Evolutionary conservation across 2,888 invertebrate genomes (phyloP), one percentile per base, ranked within the genome.

Genomic region (Platycheirus albimanus): DNA sequence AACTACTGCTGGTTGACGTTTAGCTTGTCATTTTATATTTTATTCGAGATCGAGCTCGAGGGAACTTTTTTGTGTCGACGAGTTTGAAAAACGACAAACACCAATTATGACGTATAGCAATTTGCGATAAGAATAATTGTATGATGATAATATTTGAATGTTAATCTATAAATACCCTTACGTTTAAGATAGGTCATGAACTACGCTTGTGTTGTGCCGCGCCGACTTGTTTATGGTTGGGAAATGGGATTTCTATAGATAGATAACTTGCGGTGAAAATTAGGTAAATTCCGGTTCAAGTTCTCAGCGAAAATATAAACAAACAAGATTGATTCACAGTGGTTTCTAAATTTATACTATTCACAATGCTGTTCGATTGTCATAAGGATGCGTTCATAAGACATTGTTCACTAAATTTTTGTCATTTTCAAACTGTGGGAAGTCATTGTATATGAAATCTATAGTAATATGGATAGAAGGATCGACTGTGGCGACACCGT

Each of bases 1-100:
- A 74, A 83, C 83, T 83, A 74, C 64, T 69, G 13, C 33, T 24
- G 38, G 52, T 52, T 83, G 83, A 83, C 83, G 83, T 83, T 63
- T 74, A 30, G 17, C 69, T 33, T 78, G 83, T 70, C 78, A 78
- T 78, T 78, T 78, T 83, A 83, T 67, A 52, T 33, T 10, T n/a
- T n/a, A n/a, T n/a, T n/a, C n/a, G n/a, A n/a, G n/a, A n/a, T n/a
- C n/a, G n/a, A n/a, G n/a, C n/a, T n/a, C 11, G 20, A 15, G 8
- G 8, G 6, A 15, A 19, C 41, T 19, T 24, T 58, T 38, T 8
- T 38, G 17, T 54, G 17, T 20, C 17, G 30, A 52, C 11, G 56
- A 20, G 38, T 45, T 30, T 15, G 17, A 17, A 15, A 28, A 43
- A 41, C 4, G 10, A 20, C 30, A n/a, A 17, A 1, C 8, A 38